Percentiles rank a stretch among this genome's conserved stretches.
These are phyloP conservation scores for Semaprochilodus insignis DNA, from an alignment of 2,797 vertebrate genomes.

Conservation along the genomic window DNA sequence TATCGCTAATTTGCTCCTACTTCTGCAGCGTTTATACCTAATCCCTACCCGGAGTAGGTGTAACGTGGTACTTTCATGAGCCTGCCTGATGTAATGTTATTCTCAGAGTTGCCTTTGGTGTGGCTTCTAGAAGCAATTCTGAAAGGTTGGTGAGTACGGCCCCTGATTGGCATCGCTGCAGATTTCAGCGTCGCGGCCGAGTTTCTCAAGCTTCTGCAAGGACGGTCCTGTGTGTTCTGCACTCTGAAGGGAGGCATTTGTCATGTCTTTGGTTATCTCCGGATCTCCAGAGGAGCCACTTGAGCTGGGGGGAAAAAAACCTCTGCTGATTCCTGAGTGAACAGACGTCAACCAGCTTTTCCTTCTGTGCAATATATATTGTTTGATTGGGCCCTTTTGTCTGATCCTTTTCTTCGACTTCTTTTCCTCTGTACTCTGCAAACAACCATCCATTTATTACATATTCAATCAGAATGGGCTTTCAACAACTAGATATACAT, in stretches of 20 bases:
- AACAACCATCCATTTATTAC: too few relatives aligned
- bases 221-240: not conserved
- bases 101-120: not conserved
- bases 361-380: too few relatives aligned
- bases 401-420: not conserved
- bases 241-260: slow-evolving; percentile 1
- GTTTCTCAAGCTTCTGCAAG: slow-evolving; percentile 20
- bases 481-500: too few relatives aligned
- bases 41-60: not conserved
- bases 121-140: not conserved
- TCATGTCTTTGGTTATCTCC: not conserved
- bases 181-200: not conserved
- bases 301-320: slow-evolving; percentile 24
- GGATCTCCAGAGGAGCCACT: slow-evolving; percentile 1
- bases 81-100: not conserved
- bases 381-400: too few relatives aligned
- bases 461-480: too few relatives aligned
- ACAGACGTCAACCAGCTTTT: not conserved
- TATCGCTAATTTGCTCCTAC: not conserved
- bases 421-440: too few relatives aligned
- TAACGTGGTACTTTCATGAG: not conserved
- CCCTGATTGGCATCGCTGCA: not conserved
- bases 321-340: not conserved
- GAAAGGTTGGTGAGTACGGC: not conserved
- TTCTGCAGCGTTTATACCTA: not conserved